Base-by-base conservation (phyloP, 1,140 invertebrate genomes). In the Chrysoperla carnea region DNA sequence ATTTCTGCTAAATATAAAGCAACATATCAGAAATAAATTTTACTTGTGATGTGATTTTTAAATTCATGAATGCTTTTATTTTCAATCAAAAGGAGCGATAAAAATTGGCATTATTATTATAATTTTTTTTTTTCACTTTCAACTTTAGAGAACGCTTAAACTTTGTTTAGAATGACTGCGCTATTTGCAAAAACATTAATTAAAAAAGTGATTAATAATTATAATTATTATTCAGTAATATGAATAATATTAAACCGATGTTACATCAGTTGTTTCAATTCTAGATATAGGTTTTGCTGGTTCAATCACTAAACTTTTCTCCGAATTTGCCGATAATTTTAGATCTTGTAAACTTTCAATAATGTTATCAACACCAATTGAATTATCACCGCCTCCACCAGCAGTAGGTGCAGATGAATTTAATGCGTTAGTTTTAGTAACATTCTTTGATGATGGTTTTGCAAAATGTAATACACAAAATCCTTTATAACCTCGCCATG, bases 381-480 rank as follows among this genome's bases (percentile, higher is more conserved):
- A 58, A 14, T 59, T 49, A 35, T 65, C 59, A 17, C 56, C 55
- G 15, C 52, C 52, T 12, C 57, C 60, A n/a, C 58, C 55, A n/a
- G 49, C 52, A 12, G 56, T 53, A 8, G 66, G 28, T 14, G 33
- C 37, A 28, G 9, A 35, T 35, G 6, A 38, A n/a, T 29, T 48
- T 47, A 23, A 23, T 13, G 44, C 40, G 6, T 33, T 31, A 40
- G 43, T 29, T 38, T 43, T 42, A 29, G 42, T 37, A 35, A 45
- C 40, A 41, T 52, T 42, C 23, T 8, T 29, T 9, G 29, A 29
- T 29, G 27, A 31, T 28, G 52, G 54, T 53, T 76, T 78, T 44
- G 66, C 67, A 57, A 78, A 79, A 50, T 78, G 76, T 23, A 79
- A 56, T 40, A 70, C 75, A 51, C 75, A 78, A 48, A 72, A 72